phyloP scores from a whole-genome alignment of 2,888 invertebrate genomes.

The Atethmia centrago region DNA sequence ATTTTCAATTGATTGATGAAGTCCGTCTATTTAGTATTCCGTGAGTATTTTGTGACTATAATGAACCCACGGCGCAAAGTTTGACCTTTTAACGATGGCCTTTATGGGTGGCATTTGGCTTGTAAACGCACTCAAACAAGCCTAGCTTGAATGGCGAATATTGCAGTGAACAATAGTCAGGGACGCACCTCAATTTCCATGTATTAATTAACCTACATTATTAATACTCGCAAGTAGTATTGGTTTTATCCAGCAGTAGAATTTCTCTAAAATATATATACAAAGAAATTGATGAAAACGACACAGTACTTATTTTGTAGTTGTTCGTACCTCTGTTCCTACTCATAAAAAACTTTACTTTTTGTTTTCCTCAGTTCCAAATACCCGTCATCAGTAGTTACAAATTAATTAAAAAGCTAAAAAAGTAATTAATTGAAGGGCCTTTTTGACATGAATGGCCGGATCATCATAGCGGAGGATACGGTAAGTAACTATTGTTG shows the following conservation, averaged over 20 bases:
- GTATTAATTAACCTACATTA: neutral
- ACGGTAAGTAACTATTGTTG: neutral
- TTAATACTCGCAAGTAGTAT: neutral
- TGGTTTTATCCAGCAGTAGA: neutral
- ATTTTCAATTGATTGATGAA: constrained; percentile 36
- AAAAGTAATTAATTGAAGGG: neutral
- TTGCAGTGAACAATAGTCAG: constrained; percentile 26
- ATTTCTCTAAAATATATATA: neutral
- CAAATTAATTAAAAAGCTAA: neutral
- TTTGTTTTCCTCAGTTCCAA: neutral
- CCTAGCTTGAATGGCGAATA: constrained; percentile 21
- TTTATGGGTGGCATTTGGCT: constrained; percentile 63
- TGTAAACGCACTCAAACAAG: constrained; percentile 37
- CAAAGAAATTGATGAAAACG: neutral
- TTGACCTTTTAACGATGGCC: constrained; percentile 61
- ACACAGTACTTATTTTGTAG: neutral
- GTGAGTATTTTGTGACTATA: constrained; percentile 20
- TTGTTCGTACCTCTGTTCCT: neutral
- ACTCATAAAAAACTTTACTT: neutral
- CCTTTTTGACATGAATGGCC: no score
- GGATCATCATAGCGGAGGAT: neutral
- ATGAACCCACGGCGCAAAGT: constrained; percentile 35
- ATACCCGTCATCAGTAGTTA: neutral
- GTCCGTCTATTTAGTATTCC: constrained; percentile 27
- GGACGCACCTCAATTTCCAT: neutral